Evolutionary conservation across 2,113 vertebrate genomes (phyloP), one percentile per base, ranked within the genome.

Genomic region (Clinocottus analis): DNA sequence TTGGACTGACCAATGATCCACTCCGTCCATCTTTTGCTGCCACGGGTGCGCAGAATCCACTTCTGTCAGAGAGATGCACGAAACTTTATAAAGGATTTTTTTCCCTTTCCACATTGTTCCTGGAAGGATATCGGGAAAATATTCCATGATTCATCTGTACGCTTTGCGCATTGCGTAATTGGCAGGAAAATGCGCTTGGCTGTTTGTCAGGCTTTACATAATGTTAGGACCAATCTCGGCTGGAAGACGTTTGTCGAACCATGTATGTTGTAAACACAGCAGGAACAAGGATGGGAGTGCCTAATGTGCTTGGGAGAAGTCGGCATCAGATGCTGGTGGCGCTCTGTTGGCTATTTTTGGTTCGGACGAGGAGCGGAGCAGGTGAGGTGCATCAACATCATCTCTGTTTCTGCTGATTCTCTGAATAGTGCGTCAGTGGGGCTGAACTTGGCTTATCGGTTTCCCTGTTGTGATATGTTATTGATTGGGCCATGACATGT

Each of bases 331-430:
- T 89, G 86, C 63, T 91, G 72, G 41, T 85, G 68, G 51, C 79
- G 43, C 72, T 87, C 58, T 77, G 80, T 33, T 88, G 85, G 72
- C 56, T 93, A 67, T 41, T 90, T 39, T 27, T 86, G 49, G 58
- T 64, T 35, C 45, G 89, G 45, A 59, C 85, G 73, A 70, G 68
- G 33, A 72, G 83, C 60, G 86, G 84, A 74, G 89, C 91, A 92
- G 93, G 94, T 94, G 87, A 93, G 91, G 23, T 1, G 39, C 33
- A n/a, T 23, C 56, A 11, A 31, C 70, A 43, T 65, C 62, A 45
- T 45, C 39, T n/a, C n/a, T n/a, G n/a, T n/a, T n/a, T 47, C 27
- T 25, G 55, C n/a, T 33, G 35, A 23, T 71, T 13, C 33, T 59
- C 29, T 49, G 1, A 59, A 12, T 23, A 17, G 53, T 65, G 43